Percentiles rank a stretch among this genome's conserved stretches.
phyloP scores from a whole-genome alignment of 2,113 vertebrate species.

The Connochaetes taurinus region DNA sequence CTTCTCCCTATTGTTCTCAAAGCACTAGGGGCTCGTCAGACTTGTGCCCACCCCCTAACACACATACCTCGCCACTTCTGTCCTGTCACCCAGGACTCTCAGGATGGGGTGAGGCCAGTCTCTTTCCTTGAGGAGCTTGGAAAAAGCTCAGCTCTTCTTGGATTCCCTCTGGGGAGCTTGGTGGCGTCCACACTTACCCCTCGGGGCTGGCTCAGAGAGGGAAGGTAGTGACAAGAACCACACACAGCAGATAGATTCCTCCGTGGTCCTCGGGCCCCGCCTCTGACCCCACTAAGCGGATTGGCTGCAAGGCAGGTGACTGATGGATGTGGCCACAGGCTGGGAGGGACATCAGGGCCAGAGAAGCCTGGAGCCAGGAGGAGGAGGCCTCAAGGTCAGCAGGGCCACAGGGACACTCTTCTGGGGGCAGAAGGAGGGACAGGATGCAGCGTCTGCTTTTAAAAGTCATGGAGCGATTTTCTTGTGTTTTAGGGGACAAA shows the following conservation, averaged over 20 bases:
- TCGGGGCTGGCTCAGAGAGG: rapidly evolving
- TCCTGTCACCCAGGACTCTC: rapidly evolving
- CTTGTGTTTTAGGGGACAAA: background rate
- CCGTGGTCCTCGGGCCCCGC: rapidly evolving
- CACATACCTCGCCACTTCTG: rapidly evolving
- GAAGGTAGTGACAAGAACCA: background rate
- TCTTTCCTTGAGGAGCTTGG: rapidly evolving
- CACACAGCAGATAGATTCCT: background rate
- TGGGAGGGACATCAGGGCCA: background rate
- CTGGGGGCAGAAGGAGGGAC: too few relatives aligned
- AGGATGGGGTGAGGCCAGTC: rapidly evolving
- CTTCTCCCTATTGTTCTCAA: background rate
- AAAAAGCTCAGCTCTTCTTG: background rate
- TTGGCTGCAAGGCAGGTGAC: background rate
- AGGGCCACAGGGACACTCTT: rapidly evolving
- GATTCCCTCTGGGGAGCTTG: background rate
- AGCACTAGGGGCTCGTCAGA: background rate
- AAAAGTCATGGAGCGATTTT: background rate
- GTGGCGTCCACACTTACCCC: rapidly evolving
- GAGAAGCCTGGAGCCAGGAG: background rate
- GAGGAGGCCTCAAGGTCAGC: background rate
- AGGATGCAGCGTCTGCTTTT: background rate
- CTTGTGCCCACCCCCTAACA: background rate
- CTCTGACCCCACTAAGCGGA: background rate
- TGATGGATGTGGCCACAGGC: rapidly evolving